Percentiles rank a stretch among this genome's conserved stretches.
Evolutionary conservation across 2,888 invertebrate genomes (phyloP).

Genomic region (Eupithecia pulchellata): DNA sequence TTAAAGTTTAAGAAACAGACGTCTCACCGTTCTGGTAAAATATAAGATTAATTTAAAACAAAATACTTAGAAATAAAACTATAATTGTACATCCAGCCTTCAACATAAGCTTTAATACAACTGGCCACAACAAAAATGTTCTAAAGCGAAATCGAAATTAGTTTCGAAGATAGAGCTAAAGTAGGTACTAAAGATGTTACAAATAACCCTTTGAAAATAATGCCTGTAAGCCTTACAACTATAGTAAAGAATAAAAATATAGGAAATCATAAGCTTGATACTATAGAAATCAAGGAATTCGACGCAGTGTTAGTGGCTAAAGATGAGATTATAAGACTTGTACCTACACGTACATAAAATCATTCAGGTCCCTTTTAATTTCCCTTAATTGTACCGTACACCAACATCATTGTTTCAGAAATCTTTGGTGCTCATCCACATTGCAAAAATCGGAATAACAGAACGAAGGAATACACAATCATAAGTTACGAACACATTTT

Average conservation of each 20-base stretch:
- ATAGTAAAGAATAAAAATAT: conserved; percentile 76
- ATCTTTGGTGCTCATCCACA: conserved; percentile 85
- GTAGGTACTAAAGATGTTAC: conserved; percentile 44
- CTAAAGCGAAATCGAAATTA: conserved; percentile 65
- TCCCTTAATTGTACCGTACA: conserved; percentile 80
- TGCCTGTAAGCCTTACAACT: conserved; percentile 70
- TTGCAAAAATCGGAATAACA: conserved; percentile 78
- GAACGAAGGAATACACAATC: conserved; percentile 70
- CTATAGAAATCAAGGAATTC: conserved; percentile 48
- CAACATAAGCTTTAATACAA: conserved; percentile 77
- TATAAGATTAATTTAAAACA: conserved; percentile 41
- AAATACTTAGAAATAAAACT: conserved; percentile 59
- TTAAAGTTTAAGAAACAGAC: conserved; percentile 8
- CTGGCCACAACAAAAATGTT: conserved; percentile 81
- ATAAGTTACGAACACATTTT: conserved; percentile 81
- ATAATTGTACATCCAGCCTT: conserved; percentile 68
- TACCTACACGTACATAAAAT: conserved; percentile 79
- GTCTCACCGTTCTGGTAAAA: conserved; percentile 21
- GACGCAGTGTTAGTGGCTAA: conserved; percentile 73
- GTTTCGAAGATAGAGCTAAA: conserved; percentile 56
- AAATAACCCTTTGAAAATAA: conserved; percentile 49
- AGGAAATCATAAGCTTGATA: conserved; percentile 67
- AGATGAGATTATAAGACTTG: conserved; percentile 83
- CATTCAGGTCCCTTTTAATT: conserved; percentile 84
- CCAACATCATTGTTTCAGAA: conserved; percentile 78